phyloP scores from a whole-genome alignment of 64 coral and sea anemone species.

The Pocillopora damicornis region DNA sequence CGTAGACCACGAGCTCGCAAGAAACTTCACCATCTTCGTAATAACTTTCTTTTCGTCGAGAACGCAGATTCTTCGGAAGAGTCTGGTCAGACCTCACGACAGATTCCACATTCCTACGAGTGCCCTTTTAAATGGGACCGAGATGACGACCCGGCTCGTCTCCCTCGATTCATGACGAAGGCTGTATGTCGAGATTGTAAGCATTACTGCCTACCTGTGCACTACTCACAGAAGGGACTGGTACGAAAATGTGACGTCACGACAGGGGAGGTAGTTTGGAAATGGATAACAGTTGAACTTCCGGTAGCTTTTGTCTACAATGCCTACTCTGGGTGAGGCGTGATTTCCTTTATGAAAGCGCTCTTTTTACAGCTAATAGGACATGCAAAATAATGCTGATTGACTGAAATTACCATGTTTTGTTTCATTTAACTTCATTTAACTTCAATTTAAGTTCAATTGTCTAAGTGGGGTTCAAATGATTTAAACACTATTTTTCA shows the following conservation, averaged over 20 bases:
- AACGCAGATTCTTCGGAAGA: background rate
- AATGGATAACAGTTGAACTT: constrained; percentile 10
- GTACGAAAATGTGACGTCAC: constrained; percentile 27
- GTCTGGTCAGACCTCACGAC: background rate
- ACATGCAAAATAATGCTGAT: no score
- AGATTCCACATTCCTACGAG: background rate
- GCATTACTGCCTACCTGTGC: constrained; percentile 33
- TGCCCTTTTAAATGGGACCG: constrained; percentile 52
- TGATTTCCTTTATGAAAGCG: no score
- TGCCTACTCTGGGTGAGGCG: background rate
- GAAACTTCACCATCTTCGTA: background rate
- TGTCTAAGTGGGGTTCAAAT: no score
- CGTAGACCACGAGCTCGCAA: background rate
- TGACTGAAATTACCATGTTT: no score
- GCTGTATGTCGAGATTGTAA: constrained; percentile 46
- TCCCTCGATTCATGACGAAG: constrained; percentile 55
- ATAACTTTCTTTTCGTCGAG: constrained; percentile 13
- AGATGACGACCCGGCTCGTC: constrained; percentile 30
- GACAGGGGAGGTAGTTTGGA: constrained; percentile 46
- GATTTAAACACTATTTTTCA: no score
- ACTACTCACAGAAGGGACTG: constrained; percentile 23
- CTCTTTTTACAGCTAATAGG: no score
- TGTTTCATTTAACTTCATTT: no score
- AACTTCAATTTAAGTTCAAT: no score
- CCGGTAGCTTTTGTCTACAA: constrained; percentile 15